A percentile compares a stretch with the other conserved stretches of the same genome.
These are phyloP conservation scores for Cyclura pinguis DNA, from an alignment of 2,797 vertebrate genomes.

Conservation along the genomic window DNA sequence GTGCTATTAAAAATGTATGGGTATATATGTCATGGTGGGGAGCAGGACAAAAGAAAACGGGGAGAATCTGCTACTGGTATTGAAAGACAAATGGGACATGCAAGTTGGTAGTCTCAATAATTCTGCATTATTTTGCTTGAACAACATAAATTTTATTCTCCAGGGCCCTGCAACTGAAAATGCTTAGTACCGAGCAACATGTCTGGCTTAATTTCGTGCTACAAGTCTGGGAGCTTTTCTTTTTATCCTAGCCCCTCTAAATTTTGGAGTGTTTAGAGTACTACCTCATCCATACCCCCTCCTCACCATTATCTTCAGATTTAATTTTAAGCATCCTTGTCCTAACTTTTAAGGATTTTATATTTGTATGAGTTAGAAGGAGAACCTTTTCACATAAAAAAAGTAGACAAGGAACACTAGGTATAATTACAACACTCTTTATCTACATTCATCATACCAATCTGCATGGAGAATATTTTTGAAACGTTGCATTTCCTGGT, in stretches of 20 bases:
- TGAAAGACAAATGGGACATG: slow-evolving; percentile 20
- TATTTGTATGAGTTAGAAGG: fast-evolving
- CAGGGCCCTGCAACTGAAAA: background rate
- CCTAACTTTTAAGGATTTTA: background rate
- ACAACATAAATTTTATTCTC: background rate
- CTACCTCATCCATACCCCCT: background rate
- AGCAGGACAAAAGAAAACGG: background rate
- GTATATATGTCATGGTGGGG: background rate
- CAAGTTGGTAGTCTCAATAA: background rate
- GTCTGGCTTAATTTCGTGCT: background rate
- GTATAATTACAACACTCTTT: slow-evolving; percentile 44
- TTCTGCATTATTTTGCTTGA: background rate
- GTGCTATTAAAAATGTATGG: slow-evolving; percentile 2
- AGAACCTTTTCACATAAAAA: background rate
- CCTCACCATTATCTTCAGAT: background rate
- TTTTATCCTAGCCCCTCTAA: background rate
- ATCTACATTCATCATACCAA: background rate
- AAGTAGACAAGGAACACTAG: slow-evolving; percentile 17
- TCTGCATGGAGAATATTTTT: slow-evolving; percentile 30
- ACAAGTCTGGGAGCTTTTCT: background rate
- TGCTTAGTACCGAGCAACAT: background rate
- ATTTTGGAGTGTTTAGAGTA: background rate
- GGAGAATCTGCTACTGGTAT: background rate
- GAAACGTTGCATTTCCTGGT: slow-evolving; percentile 38
- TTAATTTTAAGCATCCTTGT: background rate